Evolutionary conservation across 30 jellyfish, hydroid and myxozoan species (phyloP).

Genomic region (Aurelia coerulea): DNA sequence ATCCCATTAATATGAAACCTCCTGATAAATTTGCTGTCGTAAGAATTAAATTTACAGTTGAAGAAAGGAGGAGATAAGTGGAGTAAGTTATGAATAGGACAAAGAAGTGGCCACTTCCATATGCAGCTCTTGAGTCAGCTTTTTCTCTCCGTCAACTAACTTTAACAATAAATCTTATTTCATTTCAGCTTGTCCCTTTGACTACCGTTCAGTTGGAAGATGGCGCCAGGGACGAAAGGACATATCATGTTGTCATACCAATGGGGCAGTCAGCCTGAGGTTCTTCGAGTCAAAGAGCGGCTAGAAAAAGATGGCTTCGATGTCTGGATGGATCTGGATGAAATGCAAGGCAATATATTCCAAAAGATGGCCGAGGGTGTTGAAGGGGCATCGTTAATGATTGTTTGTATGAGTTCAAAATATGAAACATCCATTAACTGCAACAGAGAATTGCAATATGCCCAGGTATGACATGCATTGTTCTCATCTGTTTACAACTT

Average conservation of each 20-base stretch:
- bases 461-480: slow-evolving; percentile 22
- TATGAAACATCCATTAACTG: slow-evolving; percentile 39
- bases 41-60: too few relatives aligned
- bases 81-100: too few relatives aligned
- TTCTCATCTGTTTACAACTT: background rate
- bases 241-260: slow-evolving; percentile 43
- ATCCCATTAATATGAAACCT: too few relatives aligned
- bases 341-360: slow-evolving; percentile 41
- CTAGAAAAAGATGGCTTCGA: slow-evolving; percentile 49
- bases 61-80: too few relatives aligned
- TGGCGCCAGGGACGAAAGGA: slow-evolving; percentile 9
- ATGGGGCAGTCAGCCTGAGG: slow-evolving; percentile 47
- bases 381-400: slow-evolving; percentile 21
- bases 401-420: slow-evolving; percentile 32
- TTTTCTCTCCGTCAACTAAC: too few relatives aligned
- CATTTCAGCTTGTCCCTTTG: too few relatives aligned
- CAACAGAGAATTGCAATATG: slow-evolving; percentile 31
- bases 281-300: slow-evolving; percentile 31
- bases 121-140: too few relatives aligned
- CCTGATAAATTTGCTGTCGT: too few relatives aligned
- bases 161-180: too few relatives aligned
- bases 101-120: too few relatives aligned
- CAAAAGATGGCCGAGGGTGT: slow-evolving; percentile 65
- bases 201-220: background rate
- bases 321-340: slow-evolving; percentile 58